Evolutionary conservation across 1,140 invertebrate species (phyloP).

Genomic region (Tetragonula clypearis): DNA sequence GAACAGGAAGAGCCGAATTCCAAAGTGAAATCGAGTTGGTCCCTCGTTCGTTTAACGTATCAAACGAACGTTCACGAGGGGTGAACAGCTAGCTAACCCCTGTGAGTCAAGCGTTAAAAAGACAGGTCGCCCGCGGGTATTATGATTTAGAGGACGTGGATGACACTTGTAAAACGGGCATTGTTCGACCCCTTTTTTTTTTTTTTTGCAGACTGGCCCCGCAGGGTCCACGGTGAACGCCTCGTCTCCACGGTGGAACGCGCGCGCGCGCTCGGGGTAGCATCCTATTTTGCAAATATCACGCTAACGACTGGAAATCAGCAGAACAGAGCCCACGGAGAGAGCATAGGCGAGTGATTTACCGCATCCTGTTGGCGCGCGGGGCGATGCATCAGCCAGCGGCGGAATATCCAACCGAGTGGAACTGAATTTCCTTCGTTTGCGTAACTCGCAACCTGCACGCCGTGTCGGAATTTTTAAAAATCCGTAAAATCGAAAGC

Average conservation of each 20-base stretch:
- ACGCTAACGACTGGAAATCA: constrained; percentile 46
- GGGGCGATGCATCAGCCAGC: not conserved
- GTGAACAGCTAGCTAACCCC: constrained; percentile 21
- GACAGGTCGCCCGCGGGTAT: constrained; percentile 9
- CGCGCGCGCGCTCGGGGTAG: constrained; percentile 16
- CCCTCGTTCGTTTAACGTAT: not conserved
- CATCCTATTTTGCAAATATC: constrained; percentile 47
- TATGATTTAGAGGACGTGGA: constrained; percentile 62
- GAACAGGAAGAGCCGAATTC: not conserved
- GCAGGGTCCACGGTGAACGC: constrained; percentile 4
- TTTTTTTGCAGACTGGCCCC: not conserved
- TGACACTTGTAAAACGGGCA: constrained; percentile 65
- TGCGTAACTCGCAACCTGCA: not conserved
- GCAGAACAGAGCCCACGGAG: constrained; percentile 1
- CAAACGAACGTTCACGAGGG: not conserved
- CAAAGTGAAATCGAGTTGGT: constrained; percentile 3
- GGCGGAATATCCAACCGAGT: constrained; percentile 1
- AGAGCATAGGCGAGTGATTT: constrained; percentile 37
- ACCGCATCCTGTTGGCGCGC: constrained; percentile 14
- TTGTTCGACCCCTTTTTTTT: constrained; percentile 53
- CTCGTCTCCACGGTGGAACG: too few relatives aligned
- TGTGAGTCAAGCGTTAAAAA: constrained; percentile 50
- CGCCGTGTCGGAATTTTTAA: not conserved
- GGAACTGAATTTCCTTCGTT: constrained; percentile 16
- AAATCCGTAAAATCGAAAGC: too few relatives aligned